Base-by-base conservation (phyloP, 2,797 vertebrate genomes). In the Lithobates sylvaticus region DNA sequence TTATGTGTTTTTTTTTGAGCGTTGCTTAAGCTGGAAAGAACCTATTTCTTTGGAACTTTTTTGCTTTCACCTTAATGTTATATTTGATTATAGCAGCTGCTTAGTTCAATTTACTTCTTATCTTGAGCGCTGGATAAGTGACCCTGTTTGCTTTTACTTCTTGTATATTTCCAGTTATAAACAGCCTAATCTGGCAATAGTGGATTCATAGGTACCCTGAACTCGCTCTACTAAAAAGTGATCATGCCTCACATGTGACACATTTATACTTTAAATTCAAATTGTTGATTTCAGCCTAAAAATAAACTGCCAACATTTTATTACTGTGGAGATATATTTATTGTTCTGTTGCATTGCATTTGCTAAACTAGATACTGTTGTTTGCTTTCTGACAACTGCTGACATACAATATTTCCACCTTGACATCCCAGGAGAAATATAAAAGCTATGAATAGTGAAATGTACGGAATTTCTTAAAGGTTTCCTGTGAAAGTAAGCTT, bases 281-380 rank as follows among this genome's bases (percentile, higher is more conserved):
- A n/a, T 12, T 68, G 44, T 76, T 42, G 27, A 10, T 76, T 83
- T 39, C 27, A 42, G 10, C n/a, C 23, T 73, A 32, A 58, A 58
- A 18, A 26, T 72, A 47, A 39, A 72, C 26, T 39, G 3, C 50
- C 58, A 58, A 50, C 34, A 72, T 73, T 81, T 32, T 61, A 58
- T 73, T 47, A 42, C 47, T 27, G 23, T 64, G 58, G 69, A 81
- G 34, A 73, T 81, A 72, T 73, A 69, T 81, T 73, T 73, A 42
- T 61, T 64, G 29, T 64, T 36, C 50, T 58, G 54, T 72, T 81
- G 42, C 69, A 81, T 58, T 61, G 50, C 32, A 42, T 81, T 73
- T 81, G 79, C 61, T 81, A 73, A 81, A 72, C 79, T 81, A 68
- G 79, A 72, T 81, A 73, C 26, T 61, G 79, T 81, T 81, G 34